These are phyloP conservation scores for Aspiorhynchus laticeps DNA, from an alignment of 2,113 vertebrate genomes.

Conservation along the genomic window DNA sequence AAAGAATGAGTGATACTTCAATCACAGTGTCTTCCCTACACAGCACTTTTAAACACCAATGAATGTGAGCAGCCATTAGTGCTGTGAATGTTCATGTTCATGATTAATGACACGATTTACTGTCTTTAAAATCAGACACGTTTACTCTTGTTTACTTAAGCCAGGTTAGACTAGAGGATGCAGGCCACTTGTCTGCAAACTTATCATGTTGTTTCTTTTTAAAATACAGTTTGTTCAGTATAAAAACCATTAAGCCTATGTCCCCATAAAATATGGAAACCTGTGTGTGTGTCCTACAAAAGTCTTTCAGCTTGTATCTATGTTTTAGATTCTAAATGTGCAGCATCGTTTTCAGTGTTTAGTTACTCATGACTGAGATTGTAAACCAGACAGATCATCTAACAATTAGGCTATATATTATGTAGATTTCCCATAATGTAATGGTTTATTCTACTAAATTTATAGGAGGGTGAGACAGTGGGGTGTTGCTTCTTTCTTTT, in stretches of 20 bases:
- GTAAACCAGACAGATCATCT: not conserved
- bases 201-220: not conserved
- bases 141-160: not conserved
- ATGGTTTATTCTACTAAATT: not conserved
- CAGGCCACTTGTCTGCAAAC: not conserved
- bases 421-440: not conserved
- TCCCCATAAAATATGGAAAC: no score
- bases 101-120: not conserved
- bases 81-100: not conserved
- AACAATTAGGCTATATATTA: not conserved
- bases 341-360: not conserved
- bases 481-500: not conserved
- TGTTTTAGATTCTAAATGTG: not conserved
- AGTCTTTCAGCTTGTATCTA: not conserved
- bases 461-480: not conserved
- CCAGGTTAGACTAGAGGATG: not conserved
- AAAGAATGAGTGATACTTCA: slow-evolving; percentile 4
- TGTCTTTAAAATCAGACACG: not conserved
- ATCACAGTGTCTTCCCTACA: not conserved
- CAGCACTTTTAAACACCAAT: not conserved
- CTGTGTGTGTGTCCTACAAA: not conserved
- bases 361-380: not conserved
- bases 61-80: not conserved
- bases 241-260: no score
- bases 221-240: no score